A percentile compares a stretch with the other conserved stretches of the same genome.
Evolutionary conservation across 2,113 vertebrate genomes (phyloP).

Genomic region (Catharus fuscescens): DNA sequence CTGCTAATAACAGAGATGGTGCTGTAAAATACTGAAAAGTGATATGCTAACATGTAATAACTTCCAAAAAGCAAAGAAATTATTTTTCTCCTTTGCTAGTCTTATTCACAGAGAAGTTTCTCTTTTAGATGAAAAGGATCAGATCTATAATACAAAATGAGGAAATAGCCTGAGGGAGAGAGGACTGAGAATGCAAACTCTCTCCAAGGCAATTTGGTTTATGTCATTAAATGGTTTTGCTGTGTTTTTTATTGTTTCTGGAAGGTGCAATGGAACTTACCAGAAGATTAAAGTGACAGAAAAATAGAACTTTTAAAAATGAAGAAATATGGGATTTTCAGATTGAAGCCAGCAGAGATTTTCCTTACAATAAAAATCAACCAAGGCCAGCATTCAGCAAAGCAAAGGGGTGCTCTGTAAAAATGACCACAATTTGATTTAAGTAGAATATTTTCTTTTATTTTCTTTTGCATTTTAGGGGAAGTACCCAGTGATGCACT

Average conservation of each 20-base stretch:
- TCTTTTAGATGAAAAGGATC: not conserved
- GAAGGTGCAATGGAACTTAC: not conserved
- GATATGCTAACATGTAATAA: not conserved
- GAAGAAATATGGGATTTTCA: not conserved
- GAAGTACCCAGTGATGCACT: not conserved
- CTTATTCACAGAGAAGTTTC: not conserved
- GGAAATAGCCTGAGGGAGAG: not conserved
- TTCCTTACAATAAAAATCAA: not conserved
- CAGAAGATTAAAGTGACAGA: conserved; percentile 16
- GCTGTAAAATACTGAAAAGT: not conserved
- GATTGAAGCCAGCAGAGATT: not conserved
- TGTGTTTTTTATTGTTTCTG: not conserved
- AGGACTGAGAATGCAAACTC: not conserved
- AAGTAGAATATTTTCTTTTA: not conserved
- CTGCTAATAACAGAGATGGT: not conserved
- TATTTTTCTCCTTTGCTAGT: not conserved
- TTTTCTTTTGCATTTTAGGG: not conserved
- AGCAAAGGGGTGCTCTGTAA: not conserved
- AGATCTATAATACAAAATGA: not conserved
- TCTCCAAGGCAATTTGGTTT: not conserved
- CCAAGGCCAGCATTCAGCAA: not conserved
- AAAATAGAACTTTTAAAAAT: not conserved
- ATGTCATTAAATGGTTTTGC: not conserved
- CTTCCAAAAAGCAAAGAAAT: not conserved
- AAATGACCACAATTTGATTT: not conserved